Evolutionary conservation across 2,797 vertebrate genomes (phyloP).

Genomic region (Brachyrhaphis roseni): DNA sequence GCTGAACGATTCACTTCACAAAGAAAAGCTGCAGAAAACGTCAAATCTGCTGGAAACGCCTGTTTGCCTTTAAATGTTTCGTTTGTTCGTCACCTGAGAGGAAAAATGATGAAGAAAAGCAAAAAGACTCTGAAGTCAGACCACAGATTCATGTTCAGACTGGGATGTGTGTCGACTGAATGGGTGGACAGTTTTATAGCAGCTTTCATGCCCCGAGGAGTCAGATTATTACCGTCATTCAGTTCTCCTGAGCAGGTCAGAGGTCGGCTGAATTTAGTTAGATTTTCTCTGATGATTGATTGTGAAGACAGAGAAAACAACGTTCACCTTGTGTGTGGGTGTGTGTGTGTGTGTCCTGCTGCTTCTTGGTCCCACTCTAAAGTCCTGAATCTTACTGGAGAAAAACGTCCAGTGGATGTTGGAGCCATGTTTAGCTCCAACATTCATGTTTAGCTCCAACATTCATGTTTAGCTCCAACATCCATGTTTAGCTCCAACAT

Average conservation of each 20-base stretch:
- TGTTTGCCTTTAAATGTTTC: background rate
- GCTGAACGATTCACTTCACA: background rate
- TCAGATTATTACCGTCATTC: background rate
- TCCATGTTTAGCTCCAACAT: too few species aligned
- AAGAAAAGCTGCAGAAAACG: background rate
- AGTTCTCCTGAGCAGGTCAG: background rate
- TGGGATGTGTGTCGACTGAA: background rate
- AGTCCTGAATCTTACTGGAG: background rate
- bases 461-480: too few species aligned
- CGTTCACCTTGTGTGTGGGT: too few species aligned
- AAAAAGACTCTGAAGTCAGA: background rate
- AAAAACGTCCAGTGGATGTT: background rate
- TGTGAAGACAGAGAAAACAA: background rate
- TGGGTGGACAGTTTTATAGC: background rate
- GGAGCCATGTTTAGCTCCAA: too few species aligned
- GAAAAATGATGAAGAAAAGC: background rate
- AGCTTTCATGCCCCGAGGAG: background rate
- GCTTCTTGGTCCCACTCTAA: conserved; percentile 20
- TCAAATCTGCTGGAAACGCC: background rate
- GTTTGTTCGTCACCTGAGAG: background rate
- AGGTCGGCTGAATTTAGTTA: background rate
- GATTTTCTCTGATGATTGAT: background rate
- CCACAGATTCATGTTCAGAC: background rate
- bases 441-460: too few species aligned
- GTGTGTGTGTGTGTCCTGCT: background rate